Base-by-base conservation (phyloP, 2,113 vertebrate species). In the Atrichornis clamosus region DNA sequence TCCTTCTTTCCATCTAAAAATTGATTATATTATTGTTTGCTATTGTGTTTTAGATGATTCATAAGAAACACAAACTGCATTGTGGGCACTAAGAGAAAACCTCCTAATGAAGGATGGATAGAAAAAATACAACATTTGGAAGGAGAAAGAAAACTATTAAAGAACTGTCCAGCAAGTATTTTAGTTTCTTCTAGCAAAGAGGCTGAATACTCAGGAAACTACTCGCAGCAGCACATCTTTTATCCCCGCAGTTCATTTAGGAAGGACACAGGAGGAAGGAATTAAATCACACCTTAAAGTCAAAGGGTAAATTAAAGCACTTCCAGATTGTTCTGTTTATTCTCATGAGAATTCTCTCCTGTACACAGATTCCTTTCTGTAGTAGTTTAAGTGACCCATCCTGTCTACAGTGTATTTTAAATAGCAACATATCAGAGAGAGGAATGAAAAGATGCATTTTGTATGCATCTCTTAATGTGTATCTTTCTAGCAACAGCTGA, bases 291-390 rank as follows among this genome's bases (percentile, higher is more conserved):
- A 83, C 82, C 70, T 76, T 68, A 30, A 91, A 87, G 94, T 89
- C 65, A 87, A 88, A 90, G 85, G 44, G 59, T 77, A 78, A 83
- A 64, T 78, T 59, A 67, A 95, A 96, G 44, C 22, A 4, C 20
- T 93, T 94, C 64, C 95, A 96, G 82, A 93, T 86, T 92, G 68
- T 92, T 94, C 74, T 94, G 74, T 94, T 96, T 94, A 81, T 90
- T 90, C 76, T 90, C 83, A 37, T 39, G 60, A 68, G 76, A 64
- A 47, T 78, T 92, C 21, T 85, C 17, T 78, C 39, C 42, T n/a
- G 23, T 47, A 68, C 14, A 60, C 59, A 84, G 39, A 81, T 81
- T 84, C 44, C 55, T 93, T 91, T 74, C 42, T 26, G 14, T 63
- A 69, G n/a, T 26, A 55, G 52, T 92, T 93, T 23, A 68, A 91